phyloP scores from a whole-genome alignment of 2,888 invertebrate genomes.

The Spialia ferax region DNA sequence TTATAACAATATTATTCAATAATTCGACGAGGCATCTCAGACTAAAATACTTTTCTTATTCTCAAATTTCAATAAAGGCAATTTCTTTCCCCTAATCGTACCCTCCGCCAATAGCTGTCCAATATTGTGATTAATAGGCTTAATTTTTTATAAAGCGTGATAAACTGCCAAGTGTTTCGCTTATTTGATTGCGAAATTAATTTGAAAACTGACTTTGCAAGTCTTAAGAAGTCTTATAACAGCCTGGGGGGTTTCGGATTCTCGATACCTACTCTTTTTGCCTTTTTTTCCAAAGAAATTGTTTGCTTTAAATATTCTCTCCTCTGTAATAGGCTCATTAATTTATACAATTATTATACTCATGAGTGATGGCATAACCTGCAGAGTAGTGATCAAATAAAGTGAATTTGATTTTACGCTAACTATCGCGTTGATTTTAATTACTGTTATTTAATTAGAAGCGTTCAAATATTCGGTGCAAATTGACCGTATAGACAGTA shows the following conservation, averaged over 20 bases:
- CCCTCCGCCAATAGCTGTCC: slow-evolving; percentile 66
- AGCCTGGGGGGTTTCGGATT: slow-evolving; percentile 12
- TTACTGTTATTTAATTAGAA: slow-evolving; percentile 40
- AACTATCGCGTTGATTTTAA: slow-evolving; percentile 39
- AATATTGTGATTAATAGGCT: slow-evolving; percentile 74
- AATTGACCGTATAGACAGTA: slow-evolving; percentile 37
- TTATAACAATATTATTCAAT: too few relatives aligned
- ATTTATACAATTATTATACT: slow-evolving; percentile 1
- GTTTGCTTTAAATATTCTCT: slow-evolving; percentile 4
- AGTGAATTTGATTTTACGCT: slow-evolving; percentile 28
- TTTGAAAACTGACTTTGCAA: slow-evolving; percentile 39
- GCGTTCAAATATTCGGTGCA: slow-evolving; percentile 32
- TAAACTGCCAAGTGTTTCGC: slow-evolving; percentile 44
- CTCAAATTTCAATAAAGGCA: slow-evolving; percentile 39
- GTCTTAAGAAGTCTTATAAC: slow-evolving; percentile 26
- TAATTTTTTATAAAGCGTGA: slow-evolving; percentile 57
- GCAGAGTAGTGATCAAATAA: slow-evolving; percentile 17
- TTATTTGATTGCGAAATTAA: slow-evolving; percentile 45
- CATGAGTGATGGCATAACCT: neutral
- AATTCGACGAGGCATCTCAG: slow-evolving; percentile 15
- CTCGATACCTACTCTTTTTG: slow-evolving; percentile 14
- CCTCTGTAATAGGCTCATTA: too few relatives aligned
- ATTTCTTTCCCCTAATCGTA: slow-evolving; percentile 54
- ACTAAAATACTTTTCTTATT: slow-evolving; percentile 33
- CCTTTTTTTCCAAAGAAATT: slow-evolving; percentile 6